phyloP scores from a whole-genome alignment of 2,113 vertebrate genomes.

The Amia ocellicauda region DNA sequence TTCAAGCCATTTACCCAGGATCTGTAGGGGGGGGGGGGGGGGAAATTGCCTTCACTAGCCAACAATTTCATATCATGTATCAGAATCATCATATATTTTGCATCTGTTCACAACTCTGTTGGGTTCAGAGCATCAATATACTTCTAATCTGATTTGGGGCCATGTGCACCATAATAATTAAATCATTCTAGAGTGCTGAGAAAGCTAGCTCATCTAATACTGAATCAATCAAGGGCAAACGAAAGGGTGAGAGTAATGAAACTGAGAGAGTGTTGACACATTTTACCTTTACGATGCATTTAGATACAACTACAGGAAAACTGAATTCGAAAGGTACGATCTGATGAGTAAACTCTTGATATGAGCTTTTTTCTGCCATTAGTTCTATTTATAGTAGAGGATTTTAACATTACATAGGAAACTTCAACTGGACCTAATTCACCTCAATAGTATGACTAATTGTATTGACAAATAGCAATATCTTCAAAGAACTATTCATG shows the following conservation, averaged over 20 bases:
- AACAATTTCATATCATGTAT: slow-evolving; percentile 23
- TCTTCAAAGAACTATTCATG: too few species aligned
- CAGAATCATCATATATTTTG: slow-evolving; percentile 32
- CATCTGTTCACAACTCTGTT: slow-evolving; percentile 47
- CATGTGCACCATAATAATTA: slow-evolving; percentile 56
- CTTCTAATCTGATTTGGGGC: slow-evolving; percentile 59
- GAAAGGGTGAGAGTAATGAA: slow-evolving; percentile 47
- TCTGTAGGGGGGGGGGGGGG: not conserved
- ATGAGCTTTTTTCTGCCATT: too few species aligned
- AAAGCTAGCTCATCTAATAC: slow-evolving; percentile 53
- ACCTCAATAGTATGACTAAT: too few species aligned
- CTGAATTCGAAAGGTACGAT: too few species aligned
- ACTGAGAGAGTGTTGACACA: slow-evolving; percentile 26
- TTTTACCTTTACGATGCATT: slow-evolving; percentile 27
- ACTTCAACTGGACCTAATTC: too few species aligned
- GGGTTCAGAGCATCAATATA: slow-evolving; percentile 44
- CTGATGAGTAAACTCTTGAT: too few species aligned
- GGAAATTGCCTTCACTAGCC: slow-evolving; percentile 13
- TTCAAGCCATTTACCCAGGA: not conserved
- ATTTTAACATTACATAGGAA: too few species aligned
- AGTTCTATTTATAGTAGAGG: too few species aligned
- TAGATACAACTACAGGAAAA: not conserved
- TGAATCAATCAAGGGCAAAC: slow-evolving; percentile 55
- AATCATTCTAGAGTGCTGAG: slow-evolving; percentile 50
- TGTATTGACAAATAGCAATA: too few species aligned